phyloP scores from a whole-genome alignment of 1,140 invertebrate species.

The Atta cephalotes region DNA sequence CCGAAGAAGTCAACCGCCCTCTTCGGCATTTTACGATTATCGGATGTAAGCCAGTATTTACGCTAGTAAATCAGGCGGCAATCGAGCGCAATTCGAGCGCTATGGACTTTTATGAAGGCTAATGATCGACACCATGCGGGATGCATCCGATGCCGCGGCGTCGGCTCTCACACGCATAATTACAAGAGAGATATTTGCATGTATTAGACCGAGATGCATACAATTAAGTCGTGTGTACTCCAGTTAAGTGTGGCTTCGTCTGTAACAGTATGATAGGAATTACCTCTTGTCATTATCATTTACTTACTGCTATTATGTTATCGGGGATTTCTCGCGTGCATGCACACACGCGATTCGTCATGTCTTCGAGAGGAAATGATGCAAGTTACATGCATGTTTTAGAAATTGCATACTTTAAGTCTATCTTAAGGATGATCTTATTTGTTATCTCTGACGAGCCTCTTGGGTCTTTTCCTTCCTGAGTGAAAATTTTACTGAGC shows the following conservation, averaged over 20 bases:
- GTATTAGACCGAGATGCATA: conserved; percentile 12
- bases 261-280: not conserved
- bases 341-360: conserved; percentile 32
- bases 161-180: conserved; percentile 37
- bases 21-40: conserved; percentile 33
- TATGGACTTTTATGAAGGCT: conserved; percentile 47
- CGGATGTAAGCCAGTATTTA: conserved; percentile 50
- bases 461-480: not conserved
- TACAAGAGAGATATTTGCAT: conserved; percentile 51
- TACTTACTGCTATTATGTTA: conserved; percentile 27
- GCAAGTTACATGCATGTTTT: not conserved
- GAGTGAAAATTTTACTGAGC: not conserved
- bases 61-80: conserved; percentile 51
- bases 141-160: not conserved
- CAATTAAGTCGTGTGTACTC: conserved; percentile 27
- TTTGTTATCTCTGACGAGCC: too few species aligned
- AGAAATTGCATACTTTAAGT: not conserved
- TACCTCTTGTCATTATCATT: conserved; percentile 33
- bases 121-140: conserved; percentile 45
- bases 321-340: conserved; percentile 26
- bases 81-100: not conserved
- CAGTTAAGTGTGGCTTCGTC: not conserved
- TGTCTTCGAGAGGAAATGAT: not conserved
- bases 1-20: conserved; percentile 50
- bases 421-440: not conserved